Conservation (phyloP, 92 coral and sea anemone species). For the Parazoanthus darwini region DNA sequence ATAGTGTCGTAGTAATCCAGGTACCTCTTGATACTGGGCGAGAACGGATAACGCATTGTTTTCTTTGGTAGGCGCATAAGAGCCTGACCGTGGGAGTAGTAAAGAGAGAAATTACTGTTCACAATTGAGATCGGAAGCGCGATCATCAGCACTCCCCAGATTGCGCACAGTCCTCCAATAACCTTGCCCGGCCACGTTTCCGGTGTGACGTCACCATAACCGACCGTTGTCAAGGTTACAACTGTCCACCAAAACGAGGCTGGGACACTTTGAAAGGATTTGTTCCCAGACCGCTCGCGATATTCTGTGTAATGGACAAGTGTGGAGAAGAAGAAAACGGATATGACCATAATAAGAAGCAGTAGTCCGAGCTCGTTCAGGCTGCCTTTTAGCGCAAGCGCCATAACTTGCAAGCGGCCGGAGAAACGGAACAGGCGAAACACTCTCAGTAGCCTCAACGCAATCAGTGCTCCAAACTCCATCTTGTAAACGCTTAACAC, state of each 20-base stretch:
- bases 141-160: conserved; percentile 77
- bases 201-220: conserved; percentile 88
- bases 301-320: conserved; percentile 73
- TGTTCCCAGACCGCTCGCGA: conserved; percentile 40
- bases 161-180: conserved; percentile 76
- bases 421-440: conserved; percentile 79
- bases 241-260: conserved; percentile 90
- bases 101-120: conserved; percentile 77
- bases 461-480: conserved; percentile 66
- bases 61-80: conserved; percentile 77
- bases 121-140: conserved; percentile 83
- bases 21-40: conserved; percentile 66
- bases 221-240: conserved; percentile 87
- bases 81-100: conserved; percentile 82
- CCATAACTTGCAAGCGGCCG: conserved; percentile 74
- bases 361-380: conserved; percentile 70
- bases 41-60: conserved; percentile 56
- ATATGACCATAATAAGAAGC: conserved; percentile 63
- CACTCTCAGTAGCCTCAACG: conserved; percentile 66
- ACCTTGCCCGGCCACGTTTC: conserved; percentile 74
- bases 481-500: conserved; percentile 52
- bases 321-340: conserved; percentile 74
- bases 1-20: conserved; percentile 51
- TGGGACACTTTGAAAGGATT: conserved; percentile 69
- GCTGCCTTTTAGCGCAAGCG: conserved; percentile 79